These are phyloP conservation scores for Alethe diademata DNA, from an alignment of 2,113 vertebrate genomes.

Conservation along the genomic window DNA sequence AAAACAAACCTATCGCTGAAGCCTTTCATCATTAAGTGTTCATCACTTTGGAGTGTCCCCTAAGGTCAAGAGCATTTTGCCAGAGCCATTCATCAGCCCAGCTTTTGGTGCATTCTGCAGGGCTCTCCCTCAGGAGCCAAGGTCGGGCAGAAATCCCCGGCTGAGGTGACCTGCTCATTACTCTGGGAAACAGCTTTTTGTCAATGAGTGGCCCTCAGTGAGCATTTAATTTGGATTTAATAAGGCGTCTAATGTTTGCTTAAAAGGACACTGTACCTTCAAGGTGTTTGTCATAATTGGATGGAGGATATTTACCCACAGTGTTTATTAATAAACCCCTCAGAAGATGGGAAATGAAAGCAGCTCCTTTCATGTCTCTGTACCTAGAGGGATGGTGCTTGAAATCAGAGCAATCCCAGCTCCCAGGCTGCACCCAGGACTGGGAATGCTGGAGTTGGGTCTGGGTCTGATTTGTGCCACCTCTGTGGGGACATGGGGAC, in stretches of 20 bases:
- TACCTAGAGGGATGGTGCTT: neutral
- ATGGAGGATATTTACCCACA: constrained; percentile 4
- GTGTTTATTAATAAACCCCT: constrained; percentile 40
- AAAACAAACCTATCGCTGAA: neutral
- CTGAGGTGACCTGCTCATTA: neutral
- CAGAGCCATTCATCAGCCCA: constrained; percentile 24
- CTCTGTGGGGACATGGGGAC: neutral
- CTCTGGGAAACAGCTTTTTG: neutral
- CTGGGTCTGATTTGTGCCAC: too few species aligned
- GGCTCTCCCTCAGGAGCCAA: neutral
- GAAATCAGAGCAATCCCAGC: neutral
- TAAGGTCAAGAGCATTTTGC: neutral
- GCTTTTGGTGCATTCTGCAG: neutral
- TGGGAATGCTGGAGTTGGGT: neutral
- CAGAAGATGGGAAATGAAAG: constrained; percentile 16
- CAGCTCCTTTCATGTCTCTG: neutral
- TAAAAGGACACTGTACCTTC: constrained; percentile 12
- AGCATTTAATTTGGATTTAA: neutral
- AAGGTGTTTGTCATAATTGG: constrained; percentile 41
- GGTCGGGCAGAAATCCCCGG: neutral
- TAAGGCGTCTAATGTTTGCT: neutral
- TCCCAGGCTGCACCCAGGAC: neutral
- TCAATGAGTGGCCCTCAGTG: neutral
- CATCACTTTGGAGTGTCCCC: neutral
- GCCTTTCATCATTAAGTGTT: constrained; percentile 35